A percentile compares a stretch with the other conserved stretches of the same genome.
Evolutionary conservation across 2,888 invertebrate genomes (phyloP).

Genomic region (Protodeltote pygarga): DNA sequence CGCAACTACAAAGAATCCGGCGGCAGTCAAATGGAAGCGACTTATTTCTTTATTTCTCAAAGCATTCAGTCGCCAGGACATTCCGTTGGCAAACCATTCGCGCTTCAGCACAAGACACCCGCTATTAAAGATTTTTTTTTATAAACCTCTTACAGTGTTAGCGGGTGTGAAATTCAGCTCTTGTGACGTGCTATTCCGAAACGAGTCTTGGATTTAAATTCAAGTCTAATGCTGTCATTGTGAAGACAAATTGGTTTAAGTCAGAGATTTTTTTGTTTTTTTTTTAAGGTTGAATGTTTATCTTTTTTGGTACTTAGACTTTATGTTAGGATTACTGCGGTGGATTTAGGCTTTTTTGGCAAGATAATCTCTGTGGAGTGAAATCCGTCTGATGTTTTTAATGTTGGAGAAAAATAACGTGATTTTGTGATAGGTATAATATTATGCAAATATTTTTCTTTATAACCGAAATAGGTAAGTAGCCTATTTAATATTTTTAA

Average conservation of each 20-base stretch:
- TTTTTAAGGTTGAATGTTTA: constrained; percentile 15
- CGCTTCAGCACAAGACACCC: constrained; percentile 22
- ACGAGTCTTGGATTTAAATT: constrained; percentile 43
- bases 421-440: too few relatives aligned
- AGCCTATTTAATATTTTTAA: too few relatives aligned
- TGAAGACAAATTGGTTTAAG: constrained; percentile 38
- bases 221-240: constrained; percentile 35
- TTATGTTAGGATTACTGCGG: not conserved
- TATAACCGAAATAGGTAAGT: too few relatives aligned
- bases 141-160: constrained; percentile 38
- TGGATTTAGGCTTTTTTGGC: too few relatives aligned
- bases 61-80: constrained; percentile 38
- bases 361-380: too few relatives aligned
- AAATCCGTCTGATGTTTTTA: too few relatives aligned
- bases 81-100: constrained; percentile 45
- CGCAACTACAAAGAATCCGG: constrained; percentile 18
- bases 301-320: constrained; percentile 4
- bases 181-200: constrained; percentile 27
- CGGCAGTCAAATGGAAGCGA: constrained; percentile 40
- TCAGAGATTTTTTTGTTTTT: constrained; percentile 23
- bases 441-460: too few relatives aligned
- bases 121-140: constrained; percentile 43
- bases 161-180: constrained; percentile 41
- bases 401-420: too few relatives aligned
- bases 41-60: constrained; percentile 45